Evolutionary conservation across 2,797 vertebrate genomes (phyloP), one percentile per base, ranked within the genome.

Genomic region (Muscicapa striata): DNA sequence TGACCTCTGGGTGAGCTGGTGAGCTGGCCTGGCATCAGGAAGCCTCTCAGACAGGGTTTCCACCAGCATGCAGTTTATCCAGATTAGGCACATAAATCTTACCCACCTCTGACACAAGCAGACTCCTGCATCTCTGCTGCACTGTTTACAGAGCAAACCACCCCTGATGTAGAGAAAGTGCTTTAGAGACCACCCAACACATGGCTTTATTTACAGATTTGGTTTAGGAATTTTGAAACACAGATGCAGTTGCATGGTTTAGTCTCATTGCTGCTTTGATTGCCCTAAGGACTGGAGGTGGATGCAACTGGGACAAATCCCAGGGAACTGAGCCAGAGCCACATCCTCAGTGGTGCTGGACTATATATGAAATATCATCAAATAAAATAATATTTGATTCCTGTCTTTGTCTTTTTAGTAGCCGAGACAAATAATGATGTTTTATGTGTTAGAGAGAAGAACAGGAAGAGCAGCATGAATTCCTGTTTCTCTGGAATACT

Each of bases 331-430:
- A 91, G 72, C 57, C 59, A 76, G 34, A 73, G 24, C 30, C 38
- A 67, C 13, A 29, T 67, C 40, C 59, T 73, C 52, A 46, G 19
- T 69, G 63, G 9, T 84, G 52, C 69, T 79, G 46, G 43, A 67
- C 15, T 66, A 29, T 40, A 45, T 55, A 48, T 40, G 26, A 91
- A 94, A 82, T 61, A 57, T 66, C 45, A 57, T n/a, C 23, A 55
- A 48, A 67, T 55, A 22, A 91, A 59, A 76, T 43, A 57, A 27
- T 62, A 13, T 55, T 95, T 78, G 2, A 69, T 84, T 96, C 87
- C 94, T 96, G 88, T 68, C 88, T 96, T 95, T 96, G 87, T 95
- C 73, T 91, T 94, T 87, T 76, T 73, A 75, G 52, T 80, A 83
- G 78, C 72, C 49, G 38, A 61, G 82, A 78, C 29, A 49, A 89